Base-by-base conservation (phyloP, 2,888 invertebrate genomes). In the Drosophila rellima region DNA sequence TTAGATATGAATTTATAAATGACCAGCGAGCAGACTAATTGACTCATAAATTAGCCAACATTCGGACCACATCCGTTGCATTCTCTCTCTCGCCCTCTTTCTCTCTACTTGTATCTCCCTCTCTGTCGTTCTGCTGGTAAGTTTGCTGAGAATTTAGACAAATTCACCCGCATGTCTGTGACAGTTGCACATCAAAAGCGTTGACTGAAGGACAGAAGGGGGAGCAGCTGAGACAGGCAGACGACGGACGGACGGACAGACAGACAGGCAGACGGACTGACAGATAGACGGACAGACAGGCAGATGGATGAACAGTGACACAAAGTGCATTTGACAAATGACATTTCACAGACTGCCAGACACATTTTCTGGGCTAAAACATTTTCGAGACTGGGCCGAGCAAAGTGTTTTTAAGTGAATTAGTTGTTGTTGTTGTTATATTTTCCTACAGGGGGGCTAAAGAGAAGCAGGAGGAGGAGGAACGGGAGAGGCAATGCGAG, bases 321-420 rank as follows among this genome's bases (percentile, higher is more conserved):
- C 75, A 89, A 89, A 90, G 85, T 89, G 90, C 90, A 90, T 89
- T 89, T 90, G 90, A 90, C 90, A 90, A 90, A 90, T 90, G 90
- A 90, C 88, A 90, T 90, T 87, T 90, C 83, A 90, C 88, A 90
- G 88, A 83, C 78, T 87, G 90, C 88, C 89, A 90, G 83, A 78
- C 81, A 80, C 76, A 77, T 71, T 60, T 81, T 69, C 65, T 73
- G 67, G 66, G 69, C 68, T 56, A 70, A 47, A 71, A 76, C 66
- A 71, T 70, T 69, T 79, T 64, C 65, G 73, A 76, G 79, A 61
- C 70, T 65, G 66, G 71, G 73, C 80, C 73, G 72, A 74, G 72
- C 72, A 83, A 86, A 86, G 80, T 88, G 82, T 82, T 81, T 81
- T 80, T 82, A 85, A 88, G 83, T 85, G 81, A 85, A 89, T 89